Base-by-base conservation (phyloP, 2,888 invertebrate genomes). In the Beris chalybata region DNA sequence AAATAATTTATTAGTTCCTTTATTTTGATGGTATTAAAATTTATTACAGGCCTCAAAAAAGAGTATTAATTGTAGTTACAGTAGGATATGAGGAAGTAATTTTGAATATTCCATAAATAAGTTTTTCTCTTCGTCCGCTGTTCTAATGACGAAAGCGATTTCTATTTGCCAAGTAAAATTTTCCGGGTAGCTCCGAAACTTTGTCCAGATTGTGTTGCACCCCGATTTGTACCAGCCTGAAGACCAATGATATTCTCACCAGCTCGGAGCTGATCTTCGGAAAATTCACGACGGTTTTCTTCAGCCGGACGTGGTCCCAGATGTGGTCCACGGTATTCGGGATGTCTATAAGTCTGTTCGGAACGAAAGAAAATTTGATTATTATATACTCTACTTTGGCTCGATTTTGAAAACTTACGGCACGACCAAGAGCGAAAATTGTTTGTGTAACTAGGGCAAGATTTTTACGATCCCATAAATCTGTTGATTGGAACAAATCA, bases 401-500 rank as follows among this genome's bases (percentile, higher is more conserved):
- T 22, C 22, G 22, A 22, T 22, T 22, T 22, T 22, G 22, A 22
- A 22, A 29, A 74, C 83, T 81, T 82, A 91, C 91, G 78, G 93
- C 91, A 75, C 95, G 88, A 67, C 93, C 96, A 71, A 96, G 85
- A 13, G 95, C 92, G 75, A 91, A 91, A 74, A 96, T 89, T 59
- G 93, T 93, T 74, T 89, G 88, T 61, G 95, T 91, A 56, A 96
- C 95, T 66, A 91, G 86, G 44, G 89, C 87, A 71, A 96, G 92
- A 79, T 96, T 95, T 81, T 93, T 93, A 75, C 86, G 87, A 78
- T 96, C 96, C 86, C 92, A 95, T 32, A 97, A 85, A 76, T 96
- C 96, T 0, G 93, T 93, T 1, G 95, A 92, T 82, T 95, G 93
- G 84, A 95, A 95, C 11, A 92, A 84, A 77, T 95, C 95, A 1